These are phyloP conservation scores for Danaus plexippus DNA, from an alignment of 1,140 invertebrate species.

Conservation along the genomic window DNA sequence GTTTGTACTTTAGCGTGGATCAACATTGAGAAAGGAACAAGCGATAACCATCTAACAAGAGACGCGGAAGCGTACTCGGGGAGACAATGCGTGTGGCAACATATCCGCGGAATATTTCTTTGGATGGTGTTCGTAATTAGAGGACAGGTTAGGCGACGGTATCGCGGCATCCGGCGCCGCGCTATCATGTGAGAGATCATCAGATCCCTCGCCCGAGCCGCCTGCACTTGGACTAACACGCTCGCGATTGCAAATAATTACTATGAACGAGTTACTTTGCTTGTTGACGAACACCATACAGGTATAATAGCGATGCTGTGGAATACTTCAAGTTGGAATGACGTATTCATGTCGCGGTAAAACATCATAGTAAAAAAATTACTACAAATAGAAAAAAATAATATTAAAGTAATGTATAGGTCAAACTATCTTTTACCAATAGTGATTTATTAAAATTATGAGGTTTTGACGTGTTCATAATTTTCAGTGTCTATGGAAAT, in stretches of 20 bases:
- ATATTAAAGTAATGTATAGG: too few relatives aligned
- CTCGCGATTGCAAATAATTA: slow-evolving; percentile 31
- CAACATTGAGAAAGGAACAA: neutral
- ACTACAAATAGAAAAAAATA: too few relatives aligned
- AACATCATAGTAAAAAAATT: too few relatives aligned
- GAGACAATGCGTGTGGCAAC: slow-evolving; percentile 40
- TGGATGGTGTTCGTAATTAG: slow-evolving; percentile 56
- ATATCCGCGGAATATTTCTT: slow-evolving; percentile 45
- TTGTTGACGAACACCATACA: neutral
- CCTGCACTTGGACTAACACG: slow-evolving; percentile 28
- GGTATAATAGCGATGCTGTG: too few relatives aligned
- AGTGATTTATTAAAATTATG: slow-evolving; percentile 11
- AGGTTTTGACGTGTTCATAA: slow-evolving; percentile 15
- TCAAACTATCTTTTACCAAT: too few relatives aligned
- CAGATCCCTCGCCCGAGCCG: slow-evolving; percentile 21
- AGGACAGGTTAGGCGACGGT: slow-evolving; percentile 44
- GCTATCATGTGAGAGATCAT: slow-evolving; percentile 62
- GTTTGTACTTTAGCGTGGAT: neutral
- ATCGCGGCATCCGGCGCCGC: slow-evolving; percentile 53
- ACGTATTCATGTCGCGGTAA: too few relatives aligned
- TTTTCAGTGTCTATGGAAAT: slow-evolving; percentile 24
- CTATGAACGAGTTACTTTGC: slow-evolving; percentile 16
- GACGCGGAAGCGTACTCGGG: slow-evolving; percentile 37
- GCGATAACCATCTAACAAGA: slow-evolving; percentile 11
- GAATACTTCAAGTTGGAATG: too few relatives aligned